These are phyloP conservation scores for Psittacula derbiana DNA, from an alignment of 2,797 vertebrate species.

Conservation along the genomic window DNA sequence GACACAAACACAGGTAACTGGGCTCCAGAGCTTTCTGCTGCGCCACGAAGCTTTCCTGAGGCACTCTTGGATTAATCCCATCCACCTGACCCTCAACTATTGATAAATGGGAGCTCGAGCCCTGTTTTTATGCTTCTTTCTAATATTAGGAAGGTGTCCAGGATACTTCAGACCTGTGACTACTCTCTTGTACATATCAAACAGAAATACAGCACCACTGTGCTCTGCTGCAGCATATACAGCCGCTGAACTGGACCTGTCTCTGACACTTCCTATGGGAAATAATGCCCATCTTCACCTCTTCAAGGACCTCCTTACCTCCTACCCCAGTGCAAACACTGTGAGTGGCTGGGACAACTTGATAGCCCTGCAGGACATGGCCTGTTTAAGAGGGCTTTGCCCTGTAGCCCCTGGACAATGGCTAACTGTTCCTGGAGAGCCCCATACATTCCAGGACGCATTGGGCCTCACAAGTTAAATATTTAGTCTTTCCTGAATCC, in stretches of 20 bases:
- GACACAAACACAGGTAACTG: too few species aligned
- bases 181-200: background rate
- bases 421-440: background rate
- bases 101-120: background rate
- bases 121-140: background rate
- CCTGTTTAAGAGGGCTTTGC: background rate
- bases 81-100: background rate
- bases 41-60: background rate
- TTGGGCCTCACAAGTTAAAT: constrained; percentile 53
- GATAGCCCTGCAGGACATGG: background rate
- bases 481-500: constrained; percentile 56
- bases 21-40: background rate
- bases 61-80: background rate
- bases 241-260: background rate
- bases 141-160: background rate
- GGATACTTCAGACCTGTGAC: background rate
- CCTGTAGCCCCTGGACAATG: background rate
- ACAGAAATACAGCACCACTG: background rate
- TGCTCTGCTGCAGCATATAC: rapidly evolving
- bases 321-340: background rate
- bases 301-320: background rate
- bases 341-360: background rate
- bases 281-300: background rate
- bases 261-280: background rate
- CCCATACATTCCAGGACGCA: constrained; percentile 39